Base-by-base conservation (phyloP, 1,140 invertebrate species). In the Tetraneura akinire region DNA sequence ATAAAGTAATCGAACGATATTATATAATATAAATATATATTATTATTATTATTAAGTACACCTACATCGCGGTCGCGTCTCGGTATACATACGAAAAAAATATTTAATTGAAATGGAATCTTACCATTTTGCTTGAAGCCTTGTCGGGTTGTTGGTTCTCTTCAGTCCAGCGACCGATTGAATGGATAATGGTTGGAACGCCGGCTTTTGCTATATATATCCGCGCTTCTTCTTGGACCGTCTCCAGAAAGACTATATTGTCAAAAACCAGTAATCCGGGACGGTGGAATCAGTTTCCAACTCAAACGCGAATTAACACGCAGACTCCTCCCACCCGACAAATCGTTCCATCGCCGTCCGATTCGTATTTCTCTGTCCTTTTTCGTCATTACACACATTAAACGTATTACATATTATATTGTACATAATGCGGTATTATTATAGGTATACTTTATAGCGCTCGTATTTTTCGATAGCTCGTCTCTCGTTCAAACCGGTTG, bases 211-310 rank as follows among this genome's bases (percentile, higher is more conserved):
- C 21, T 78, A 78, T 78, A 60, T 78, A 78, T 78, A 78, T 47
- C 37, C 6, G 53, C 37, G 37, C 53, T 60, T 55, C 37, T 60
- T 60, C 51, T 78, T 62, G 74, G 74, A 78, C 53, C 3, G 74
- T 45, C 3, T 78, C 74, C 74, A 62, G 74, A 29, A 26, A 47
- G 29, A 78, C 13, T 47, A 62, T 18, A 62, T 18, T 60, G 37
- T 78, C 74, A 13, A 78, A 78, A 60, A 78, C 74, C 74, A 47
- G 53, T 78, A 78, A 78, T 60, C 74, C 37, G 55, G 53, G 21
- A 78, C 18, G 74, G 42, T 37, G 62, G 55, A 53, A 62, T 55
- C 21, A 55, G 55, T 74, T 74, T 74, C 66, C 6, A 49, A 26
- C 21, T 71, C 47, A 10, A 49, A 29, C 29, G 21, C 55, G 1